Base-by-base conservation (phyloP, 2,888 invertebrate species). In the Philereme transversata region DNA sequence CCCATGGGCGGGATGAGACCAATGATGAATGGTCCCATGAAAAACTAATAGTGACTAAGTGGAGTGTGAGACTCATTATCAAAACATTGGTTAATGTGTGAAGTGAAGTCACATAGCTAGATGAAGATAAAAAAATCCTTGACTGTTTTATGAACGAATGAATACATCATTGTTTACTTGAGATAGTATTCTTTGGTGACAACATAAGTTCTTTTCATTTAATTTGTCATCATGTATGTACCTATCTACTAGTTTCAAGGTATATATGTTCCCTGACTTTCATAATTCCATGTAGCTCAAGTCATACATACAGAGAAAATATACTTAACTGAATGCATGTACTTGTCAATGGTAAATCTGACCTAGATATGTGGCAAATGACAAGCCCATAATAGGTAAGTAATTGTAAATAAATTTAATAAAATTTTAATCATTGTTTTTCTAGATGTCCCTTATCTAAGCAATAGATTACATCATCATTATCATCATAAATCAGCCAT, bases 1-100 rank as follows among this genome's bases (percentile, higher is more conserved):
- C 96, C 96, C 38, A 69, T 69, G 55, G 62, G 64, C 52, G 62
- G 64, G 34, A 63, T 63, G 63, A 56, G 63, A 35, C 96, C 95
- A 0, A 91, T 94, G 71, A 94, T 96, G 92, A 95, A 95, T 82
- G 95, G 95, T 63, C 95, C 95, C 60, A 69, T 69, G 63, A 63
- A 63, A 52, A 63, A 60, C 43, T 56, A 22, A 62, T 41, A 56
- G 51, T 51, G 8, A 45, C 11, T 6, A 38, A 10, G 9, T 38
- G 46, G 11, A 52, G 47, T 47, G 45, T 45, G 35, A 47, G 40
- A 60, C 34, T 54, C 10, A 40, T 33, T 43, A 46, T 46, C 54
- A 41, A 11, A 49, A 10, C 33, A 33, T 57, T 57, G 43, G 36
- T 50, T 53, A 57, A 9, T 51, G 11, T 51, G 49, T 38, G 46